Base-by-base conservation (phyloP, 2,113 vertebrate species). In the Macquaria australasica region DNA sequence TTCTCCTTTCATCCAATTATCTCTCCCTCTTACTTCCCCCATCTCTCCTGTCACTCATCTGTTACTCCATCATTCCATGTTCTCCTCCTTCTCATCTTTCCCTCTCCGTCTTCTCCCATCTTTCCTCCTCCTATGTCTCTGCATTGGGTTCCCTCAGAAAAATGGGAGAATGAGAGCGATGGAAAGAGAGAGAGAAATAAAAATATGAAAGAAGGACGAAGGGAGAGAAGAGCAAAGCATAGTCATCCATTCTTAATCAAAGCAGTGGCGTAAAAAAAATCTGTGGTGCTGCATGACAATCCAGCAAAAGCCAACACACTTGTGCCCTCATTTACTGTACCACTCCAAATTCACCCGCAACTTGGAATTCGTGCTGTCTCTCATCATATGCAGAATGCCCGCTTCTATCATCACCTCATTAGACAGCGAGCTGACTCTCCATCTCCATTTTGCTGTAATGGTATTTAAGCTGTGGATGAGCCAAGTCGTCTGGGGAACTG, bases 161-260 rank as follows among this genome's bases (percentile, higher is more conserved):
- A 78, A 45, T 55, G 14, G 51, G 55, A 37, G 37, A 70, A 28
- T 53, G 25, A 34, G 81, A 73, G 58, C 43, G 43, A 84, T 45
- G 59, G 53, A 50, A 53, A 85, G 59, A 82, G 75, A 90, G 64
- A 80, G 21, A 79, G 43, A 79, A 51, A 68, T 55, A 37, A 69
- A 76, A 87, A 64, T 72, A 50, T 79, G 51, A 82, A 80, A 69
- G 37, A 75, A 66, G 59, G 73, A 60, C 4, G 58, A 69, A 71
- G 55, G 15, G 25, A 80, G 41, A 79, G 53, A 64, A 45, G 20
- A 75, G 84, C 63, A 83, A 82, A 85, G 81, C 56, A 66, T 1
- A 68, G 59, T 81, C 88, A 90, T 91, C 62, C 70, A 88, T 89
- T 88, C 82, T 83, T 92, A 87, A 93, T 92, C 84, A 91, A 90